A percentile compares a stretch with the other conserved stretches of the same genome.
Evolutionary conservation across 2,797 vertebrate genomes (phyloP).

Genomic region (Sandelia bainsii): DNA sequence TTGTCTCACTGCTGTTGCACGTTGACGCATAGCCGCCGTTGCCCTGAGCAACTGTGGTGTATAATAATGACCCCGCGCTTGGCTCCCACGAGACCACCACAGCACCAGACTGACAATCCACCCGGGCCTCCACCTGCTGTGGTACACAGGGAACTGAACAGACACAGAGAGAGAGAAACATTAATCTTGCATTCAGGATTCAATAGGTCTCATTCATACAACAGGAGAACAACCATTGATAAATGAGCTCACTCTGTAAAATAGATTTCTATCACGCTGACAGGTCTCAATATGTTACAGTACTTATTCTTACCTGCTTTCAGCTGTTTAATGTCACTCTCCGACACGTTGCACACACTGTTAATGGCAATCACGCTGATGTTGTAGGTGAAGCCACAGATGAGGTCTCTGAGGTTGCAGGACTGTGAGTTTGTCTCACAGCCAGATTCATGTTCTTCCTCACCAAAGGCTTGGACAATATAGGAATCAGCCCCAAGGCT

Average conservation of each 20-base stretch:
- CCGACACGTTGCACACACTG: constrained; percentile 75
- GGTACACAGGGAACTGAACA: constrained; percentile 81
- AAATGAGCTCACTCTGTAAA: background rate
- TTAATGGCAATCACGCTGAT: constrained; percentile 78
- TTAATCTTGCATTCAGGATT: background rate
- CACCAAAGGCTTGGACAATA: constrained; percentile 70
- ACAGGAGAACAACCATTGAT: too few relatives aligned
- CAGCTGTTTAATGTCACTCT: constrained; percentile 61
- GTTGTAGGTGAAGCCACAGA: constrained; percentile 82
- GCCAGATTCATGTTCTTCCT: constrained; percentile 56
- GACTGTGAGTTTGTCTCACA: constrained; percentile 70
- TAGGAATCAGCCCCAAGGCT: constrained; percentile 76
- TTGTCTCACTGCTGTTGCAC: constrained; percentile 68
- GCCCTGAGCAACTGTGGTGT: constrained; percentile 72
- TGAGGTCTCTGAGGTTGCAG: constrained; percentile 77
- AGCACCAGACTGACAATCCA: constrained; percentile 71
- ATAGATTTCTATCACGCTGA: background rate
- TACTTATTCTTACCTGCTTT: constrained; percentile 70
- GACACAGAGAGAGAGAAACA: constrained; percentile 8
- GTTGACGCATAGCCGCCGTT: constrained; percentile 63
- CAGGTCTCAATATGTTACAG: background rate
- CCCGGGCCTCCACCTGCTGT: constrained; percentile 52
- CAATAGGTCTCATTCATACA: background rate
- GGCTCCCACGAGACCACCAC: constrained; percentile 80
- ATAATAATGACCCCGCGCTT: constrained; percentile 75